phyloP scores from a whole-genome alignment of 2,797 vertebrate genomes.

The Phrynocephalus forsythii region DNA sequence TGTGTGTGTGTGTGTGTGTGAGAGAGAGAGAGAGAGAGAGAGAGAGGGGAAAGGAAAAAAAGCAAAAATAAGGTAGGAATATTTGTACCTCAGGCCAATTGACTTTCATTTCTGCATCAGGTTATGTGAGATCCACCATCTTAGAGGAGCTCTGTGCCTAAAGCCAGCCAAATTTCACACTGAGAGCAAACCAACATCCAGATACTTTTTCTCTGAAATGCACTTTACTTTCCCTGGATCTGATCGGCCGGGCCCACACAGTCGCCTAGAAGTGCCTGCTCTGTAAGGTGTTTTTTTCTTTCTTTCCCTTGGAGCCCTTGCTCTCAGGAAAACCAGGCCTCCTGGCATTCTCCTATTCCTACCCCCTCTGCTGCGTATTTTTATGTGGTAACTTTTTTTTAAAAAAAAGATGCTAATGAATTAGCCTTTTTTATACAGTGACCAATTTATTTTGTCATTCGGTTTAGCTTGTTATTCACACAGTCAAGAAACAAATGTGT shows the following conservation, averaged over 20 bases:
- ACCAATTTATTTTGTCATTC: slow-evolving; percentile 38
- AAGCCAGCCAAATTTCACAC: not conserved
- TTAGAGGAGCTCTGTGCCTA: not conserved
- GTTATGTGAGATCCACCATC: not conserved
- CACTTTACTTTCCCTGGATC: slow-evolving; percentile 41
- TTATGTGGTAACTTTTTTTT: not conserved
- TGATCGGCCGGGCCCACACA: slow-evolving; percentile 17
- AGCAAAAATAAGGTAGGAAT: too few species aligned
- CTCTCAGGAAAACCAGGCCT: not conserved
- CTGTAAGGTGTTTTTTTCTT: not conserved
- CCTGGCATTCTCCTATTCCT: not conserved
- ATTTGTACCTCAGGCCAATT: not conserved
- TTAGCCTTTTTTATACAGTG: slow-evolving; percentile 35
- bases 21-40: not conserved
- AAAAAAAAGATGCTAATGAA: slow-evolving; percentile 10
- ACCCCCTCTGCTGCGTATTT: not conserved
- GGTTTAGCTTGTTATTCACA: slow-evolving; percentile 9
- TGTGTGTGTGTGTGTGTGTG: not conserved
- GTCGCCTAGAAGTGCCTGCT: slow-evolving; percentile 25
- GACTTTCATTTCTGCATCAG: not conserved
- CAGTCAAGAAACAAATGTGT: not conserved
- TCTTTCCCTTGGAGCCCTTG: not conserved
- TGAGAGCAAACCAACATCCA: not conserved
- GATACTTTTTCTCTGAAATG: slow-evolving; percentile 23
- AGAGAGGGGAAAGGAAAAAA: not conserved